Evolutionary conservation across 2,797 vertebrate genomes (phyloP), one percentile per base, ranked within the genome.

Genomic region (Lepilemur septentrionalis): DNA sequence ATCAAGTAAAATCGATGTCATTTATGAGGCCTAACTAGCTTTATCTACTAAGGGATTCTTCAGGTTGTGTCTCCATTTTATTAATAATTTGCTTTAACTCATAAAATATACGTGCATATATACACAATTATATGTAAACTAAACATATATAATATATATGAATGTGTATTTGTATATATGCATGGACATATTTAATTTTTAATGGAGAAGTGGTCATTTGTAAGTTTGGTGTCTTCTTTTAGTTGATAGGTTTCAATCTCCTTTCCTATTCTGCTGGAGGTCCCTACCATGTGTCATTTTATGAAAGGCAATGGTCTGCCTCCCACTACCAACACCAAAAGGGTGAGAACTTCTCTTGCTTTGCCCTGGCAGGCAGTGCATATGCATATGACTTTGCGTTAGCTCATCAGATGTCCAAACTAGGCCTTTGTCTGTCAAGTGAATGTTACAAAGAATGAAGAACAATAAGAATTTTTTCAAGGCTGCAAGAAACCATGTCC

Each of bases 131-230:
- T 52, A 28, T 18, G 48, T n/a, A 28, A 28, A 25, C 10, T 28
- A 30, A 32, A 59, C 38, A 32, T 69, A 86, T 72, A 46, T n/a
- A 55, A 55, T 61, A 30, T 20, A 72, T 41, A 41, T 38, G n/a
- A 41, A 38, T 63, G 13, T 35, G 4, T 52, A 3, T 32, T 12
- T 70, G 2, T 15, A 18, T 57, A 13, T 30, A 0, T 52, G 0
- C 5, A 48, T 50, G 11, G 38, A 52, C 38, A 25, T 38, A 17
- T 89, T 61, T 86, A 15, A 55, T 91, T 93, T 59, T 93, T 87
- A 73, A 79, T 15, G 23, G 15, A 86, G 38, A 89, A 91, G 35
- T 76, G 38, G 15, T 55, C 50, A 63, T 80, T 72, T 88, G 23
- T 50, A 73, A 88, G 3, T 88, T 59, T 88, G 48, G 9, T 38